Evolutionary conservation across 2,888 invertebrate species (phyloP).

Genomic region (Cheiracanthium punctorium): DNA sequence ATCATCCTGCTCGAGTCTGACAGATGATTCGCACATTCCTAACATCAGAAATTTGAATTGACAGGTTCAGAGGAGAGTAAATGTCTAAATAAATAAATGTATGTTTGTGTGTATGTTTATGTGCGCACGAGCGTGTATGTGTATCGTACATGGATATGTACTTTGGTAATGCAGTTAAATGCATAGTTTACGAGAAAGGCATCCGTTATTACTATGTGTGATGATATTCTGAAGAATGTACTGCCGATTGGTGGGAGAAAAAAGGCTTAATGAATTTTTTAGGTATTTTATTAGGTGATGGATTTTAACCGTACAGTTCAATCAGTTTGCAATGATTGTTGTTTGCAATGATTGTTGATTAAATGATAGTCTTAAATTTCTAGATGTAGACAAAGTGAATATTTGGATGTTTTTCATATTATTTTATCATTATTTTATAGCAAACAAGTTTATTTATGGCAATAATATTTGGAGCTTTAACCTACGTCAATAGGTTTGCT

Average conservation of each 20-base stretch:
- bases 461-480: no score
- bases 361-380: no score
- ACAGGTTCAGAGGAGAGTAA: background rate
- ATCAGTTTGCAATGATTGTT: no score
- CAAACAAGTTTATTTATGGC: no score
- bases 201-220: background rate
- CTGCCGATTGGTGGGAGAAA: background rate
- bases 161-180: background rate
- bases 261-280: no score
- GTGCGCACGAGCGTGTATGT: background rate
- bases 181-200: background rate
- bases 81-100: background rate
- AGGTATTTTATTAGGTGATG: no score
- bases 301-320: no score
- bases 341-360: no score
- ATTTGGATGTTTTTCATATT: no score
- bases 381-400: no score
- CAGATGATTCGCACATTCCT: background rate
- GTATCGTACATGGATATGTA: background rate
- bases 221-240: background rate
- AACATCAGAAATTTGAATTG: background rate
- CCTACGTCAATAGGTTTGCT: no score
- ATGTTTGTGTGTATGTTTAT: background rate
- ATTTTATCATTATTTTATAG: no score
- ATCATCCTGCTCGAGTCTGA: background rate